Conservation (phyloP, 2,113 vertebrate species). For the Myocastor coypus region DNA sequence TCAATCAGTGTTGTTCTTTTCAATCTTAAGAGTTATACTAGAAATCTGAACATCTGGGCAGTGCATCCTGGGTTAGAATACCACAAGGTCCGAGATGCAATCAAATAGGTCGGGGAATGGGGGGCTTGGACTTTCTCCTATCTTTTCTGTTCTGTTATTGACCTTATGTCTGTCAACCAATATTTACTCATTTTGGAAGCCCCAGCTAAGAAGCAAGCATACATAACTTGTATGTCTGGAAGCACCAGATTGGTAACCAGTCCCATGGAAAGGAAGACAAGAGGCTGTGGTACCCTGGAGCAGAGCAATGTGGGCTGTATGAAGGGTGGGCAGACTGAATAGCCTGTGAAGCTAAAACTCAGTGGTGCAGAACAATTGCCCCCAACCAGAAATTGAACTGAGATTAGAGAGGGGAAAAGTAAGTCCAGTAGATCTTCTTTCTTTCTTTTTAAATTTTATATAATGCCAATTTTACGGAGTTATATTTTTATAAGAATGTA, state of each 20-base stretch:
- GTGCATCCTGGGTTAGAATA: neutral
- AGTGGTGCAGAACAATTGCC: neutral
- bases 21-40: neutral
- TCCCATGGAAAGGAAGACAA: neutral
- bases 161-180: neutral
- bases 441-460: neutral
- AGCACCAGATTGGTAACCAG: neutral
- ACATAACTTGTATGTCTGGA: neutral
- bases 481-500: neutral
- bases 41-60: neutral
- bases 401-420: neutral
- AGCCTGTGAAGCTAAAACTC: slow-evolving; percentile 18
- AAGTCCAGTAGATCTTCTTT: neutral
- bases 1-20: neutral
- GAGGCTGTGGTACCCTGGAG: neutral
- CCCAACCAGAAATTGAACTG: neutral
- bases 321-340: neutral
- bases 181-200: neutral
- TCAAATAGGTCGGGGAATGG: neutral
- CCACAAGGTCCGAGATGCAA: neutral
- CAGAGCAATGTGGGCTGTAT: neutral
- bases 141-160: slow-evolving; percentile 22
- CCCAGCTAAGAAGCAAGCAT: neutral
- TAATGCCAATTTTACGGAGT: neutral
- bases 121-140: neutral